These are phyloP conservation scores for Drosophila biarmipes DNA, from an alignment of 1,140 invertebrate genomes.

Conservation along the genomic window DNA sequence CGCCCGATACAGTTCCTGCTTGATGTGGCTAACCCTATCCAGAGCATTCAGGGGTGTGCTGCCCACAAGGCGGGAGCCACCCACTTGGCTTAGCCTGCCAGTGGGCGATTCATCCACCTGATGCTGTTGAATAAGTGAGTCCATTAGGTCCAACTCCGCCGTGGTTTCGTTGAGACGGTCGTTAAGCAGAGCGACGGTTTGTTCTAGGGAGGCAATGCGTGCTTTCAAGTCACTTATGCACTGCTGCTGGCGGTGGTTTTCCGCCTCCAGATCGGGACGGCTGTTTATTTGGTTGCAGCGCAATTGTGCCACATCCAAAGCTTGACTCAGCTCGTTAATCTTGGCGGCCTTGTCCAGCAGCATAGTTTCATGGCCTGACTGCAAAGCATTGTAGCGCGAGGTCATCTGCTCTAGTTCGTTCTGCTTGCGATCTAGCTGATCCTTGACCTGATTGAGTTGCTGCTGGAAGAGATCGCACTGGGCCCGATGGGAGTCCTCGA, in stretches of 20 bases:
- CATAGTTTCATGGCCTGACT: slow-evolving; percentile 85
- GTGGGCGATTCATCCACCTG: slow-evolving; percentile 59
- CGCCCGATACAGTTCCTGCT: slow-evolving; percentile 72
- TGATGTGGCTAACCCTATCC: slow-evolving; percentile 71
- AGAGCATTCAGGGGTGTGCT: slow-evolving; percentile 71
- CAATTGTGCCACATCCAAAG: slow-evolving; percentile 85
- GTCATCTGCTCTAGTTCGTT: slow-evolving; percentile 85
- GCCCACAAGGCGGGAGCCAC: slow-evolving; percentile 45
- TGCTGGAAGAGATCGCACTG: slow-evolving; percentile 71
- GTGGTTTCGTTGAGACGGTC: slow-evolving; percentile 66
- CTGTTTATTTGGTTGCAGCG: slow-evolving; percentile 55
- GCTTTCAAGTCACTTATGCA: slow-evolving; percentile 60
- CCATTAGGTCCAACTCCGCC: slow-evolving; percentile 76
- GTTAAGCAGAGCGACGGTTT: slow-evolving; percentile 64
- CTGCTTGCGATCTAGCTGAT: slow-evolving; percentile 84
- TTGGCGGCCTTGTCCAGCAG: slow-evolving; percentile 86
- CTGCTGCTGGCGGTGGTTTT: slow-evolving; percentile 53
- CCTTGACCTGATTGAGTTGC: slow-evolving; percentile 57
- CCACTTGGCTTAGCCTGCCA: slow-evolving; percentile 47
- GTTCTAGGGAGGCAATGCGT: slow-evolving; percentile 66
- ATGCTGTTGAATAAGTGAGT: slow-evolving; percentile 74
- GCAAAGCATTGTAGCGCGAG: slow-evolving; percentile 85
- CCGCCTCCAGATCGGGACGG: slow-evolving; percentile 55
- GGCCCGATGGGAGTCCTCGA: slow-evolving; percentile 72
- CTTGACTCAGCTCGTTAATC: slow-evolving; percentile 85